Evolutionary conservation across 2,888 invertebrate species (phyloP).

Genomic region (Meteorus cinctellus): DNA sequence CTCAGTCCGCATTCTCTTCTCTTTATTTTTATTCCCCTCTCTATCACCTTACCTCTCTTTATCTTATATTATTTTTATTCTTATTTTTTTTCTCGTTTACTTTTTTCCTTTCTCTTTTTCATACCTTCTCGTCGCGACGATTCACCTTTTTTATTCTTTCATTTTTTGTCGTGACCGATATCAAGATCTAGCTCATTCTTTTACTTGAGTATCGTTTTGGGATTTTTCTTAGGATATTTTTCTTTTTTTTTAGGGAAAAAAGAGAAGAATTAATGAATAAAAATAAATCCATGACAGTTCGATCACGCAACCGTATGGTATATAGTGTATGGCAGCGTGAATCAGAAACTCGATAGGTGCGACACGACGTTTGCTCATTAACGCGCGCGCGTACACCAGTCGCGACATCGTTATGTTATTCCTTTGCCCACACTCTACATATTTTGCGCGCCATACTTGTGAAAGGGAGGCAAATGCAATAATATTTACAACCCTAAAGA

Average conservation of each 20-base stretch:
- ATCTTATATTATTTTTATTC: slow-evolving; percentile 4
- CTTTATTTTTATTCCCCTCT: slow-evolving; percentile 18
- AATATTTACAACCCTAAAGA: slow-evolving; percentile 40
- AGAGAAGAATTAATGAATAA: neutral
- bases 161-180: neutral
- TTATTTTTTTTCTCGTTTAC: neutral
- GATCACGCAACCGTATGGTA: slow-evolving; percentile 24
- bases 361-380: slow-evolving; percentile 48
- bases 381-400: slow-evolving; percentile 34
- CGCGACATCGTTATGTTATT: slow-evolving; percentile 13
- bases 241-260: no score
- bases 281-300: slow-evolving; percentile 32
- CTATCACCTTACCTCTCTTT: neutral
- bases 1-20: neutral
- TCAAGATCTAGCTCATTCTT: no score
- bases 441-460: slow-evolving; percentile 19
- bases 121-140: neutral
- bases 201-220: no score
- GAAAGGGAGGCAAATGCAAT: slow-evolving; percentile 5
- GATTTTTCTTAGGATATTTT: neutral
- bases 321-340: slow-evolving; percentile 38
- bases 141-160: neutral
- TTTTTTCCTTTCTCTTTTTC: neutral
- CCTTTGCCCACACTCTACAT: slow-evolving; percentile 11
- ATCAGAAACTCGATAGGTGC: slow-evolving; percentile 50